phyloP scores from a whole-genome alignment of 2,888 invertebrate species.

The Nasonovia ribisnigri region DNA sequence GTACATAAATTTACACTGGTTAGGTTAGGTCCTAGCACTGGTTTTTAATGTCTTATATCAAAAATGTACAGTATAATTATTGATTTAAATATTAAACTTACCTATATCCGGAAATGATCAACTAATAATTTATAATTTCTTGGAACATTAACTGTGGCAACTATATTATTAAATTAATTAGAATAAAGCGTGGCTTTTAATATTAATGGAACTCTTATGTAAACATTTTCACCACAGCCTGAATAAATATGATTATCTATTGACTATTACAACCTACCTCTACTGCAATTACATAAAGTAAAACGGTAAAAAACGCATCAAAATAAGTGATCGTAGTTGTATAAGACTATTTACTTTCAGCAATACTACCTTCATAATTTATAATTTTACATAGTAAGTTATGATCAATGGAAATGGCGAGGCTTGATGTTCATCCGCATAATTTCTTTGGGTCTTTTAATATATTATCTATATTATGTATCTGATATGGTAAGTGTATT shows the following conservation, averaged over 20 bases:
- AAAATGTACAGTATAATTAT: background rate
- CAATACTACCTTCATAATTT: background rate
- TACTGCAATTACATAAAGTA: background rate
- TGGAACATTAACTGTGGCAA: background rate
- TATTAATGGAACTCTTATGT: background rate
- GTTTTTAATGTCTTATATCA: background rate
- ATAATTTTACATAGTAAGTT: background rate
- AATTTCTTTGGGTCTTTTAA: background rate
- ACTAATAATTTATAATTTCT: background rate
- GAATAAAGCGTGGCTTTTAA: background rate
- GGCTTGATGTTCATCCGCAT: background rate
- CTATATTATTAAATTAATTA: background rate
- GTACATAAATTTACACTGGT: too few relatives aligned
- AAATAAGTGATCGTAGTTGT: background rate
- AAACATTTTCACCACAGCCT: background rate
- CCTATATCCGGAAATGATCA: background rate
- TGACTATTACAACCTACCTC: background rate
- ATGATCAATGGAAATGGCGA: background rate
- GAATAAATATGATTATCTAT: background rate
- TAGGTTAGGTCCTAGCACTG: too few relatives aligned
- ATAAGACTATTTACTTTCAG: background rate
- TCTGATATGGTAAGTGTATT: background rate
- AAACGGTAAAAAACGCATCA: background rate
- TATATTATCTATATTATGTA: background rate
- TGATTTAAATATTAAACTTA: background rate